Evolutionary conservation across 2,888 invertebrate genomes (phyloP).

Genomic region (Plebejus anna): DNA sequence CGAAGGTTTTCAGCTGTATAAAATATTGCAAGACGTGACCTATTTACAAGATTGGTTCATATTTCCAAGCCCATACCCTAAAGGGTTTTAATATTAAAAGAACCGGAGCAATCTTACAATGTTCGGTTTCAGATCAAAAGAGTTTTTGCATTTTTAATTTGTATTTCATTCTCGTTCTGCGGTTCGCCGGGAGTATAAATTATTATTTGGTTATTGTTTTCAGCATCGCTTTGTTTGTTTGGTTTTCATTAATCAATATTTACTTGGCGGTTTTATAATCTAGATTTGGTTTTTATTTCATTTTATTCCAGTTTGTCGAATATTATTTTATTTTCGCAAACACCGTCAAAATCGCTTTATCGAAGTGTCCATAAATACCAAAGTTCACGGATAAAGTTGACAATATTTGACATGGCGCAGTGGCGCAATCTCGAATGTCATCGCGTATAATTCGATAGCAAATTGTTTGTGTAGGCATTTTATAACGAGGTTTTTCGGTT

Average conservation of each 20-base stretch:
- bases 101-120: constrained; percentile 9
- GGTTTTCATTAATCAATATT: neutral
- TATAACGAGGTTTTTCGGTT: constrained; percentile 24
- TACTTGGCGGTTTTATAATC: no score
- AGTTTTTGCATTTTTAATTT: constrained; percentile 17
- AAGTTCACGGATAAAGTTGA: constrained; percentile 13
- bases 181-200: neutral
- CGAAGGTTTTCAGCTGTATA: constrained; percentile 23
- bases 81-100: constrained; percentile 18
- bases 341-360: neutral
- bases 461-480: constrained; percentile 22
- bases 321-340: neutral
- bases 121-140: neutral
- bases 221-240: no score
- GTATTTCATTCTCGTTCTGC: neutral
- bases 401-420: constrained; percentile 9
- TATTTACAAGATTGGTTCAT: constrained; percentile 22
- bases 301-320: neutral
- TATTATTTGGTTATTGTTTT: neutral
- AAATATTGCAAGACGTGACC: constrained; percentile 28
- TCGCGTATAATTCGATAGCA: neutral
- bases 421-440: neutral
- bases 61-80: constrained; percentile 26
- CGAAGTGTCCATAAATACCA: neutral
- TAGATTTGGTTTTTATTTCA: no score